phyloP scores from a whole-genome alignment of 1,140 invertebrate species.

The Aphaenogaster ashmeadi region DNA sequence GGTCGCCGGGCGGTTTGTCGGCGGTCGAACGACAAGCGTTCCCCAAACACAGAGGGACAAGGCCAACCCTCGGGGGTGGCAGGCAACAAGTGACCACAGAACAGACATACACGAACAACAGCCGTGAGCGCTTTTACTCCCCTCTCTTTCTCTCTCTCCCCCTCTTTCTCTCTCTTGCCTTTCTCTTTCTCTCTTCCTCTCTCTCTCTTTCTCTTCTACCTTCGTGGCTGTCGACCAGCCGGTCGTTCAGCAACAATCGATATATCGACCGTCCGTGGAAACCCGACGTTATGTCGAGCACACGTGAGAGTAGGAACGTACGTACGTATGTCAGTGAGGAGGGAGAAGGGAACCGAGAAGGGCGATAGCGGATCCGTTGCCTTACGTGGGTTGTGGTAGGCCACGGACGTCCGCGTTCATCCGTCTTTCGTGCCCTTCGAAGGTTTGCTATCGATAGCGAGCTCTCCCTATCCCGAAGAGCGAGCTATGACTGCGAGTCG shows the following conservation, averaged over 20 bases:
- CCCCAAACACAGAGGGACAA: conserved; percentile 84
- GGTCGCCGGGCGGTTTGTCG: conserved; percentile 70
- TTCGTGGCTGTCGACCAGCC: conserved; percentile 82
- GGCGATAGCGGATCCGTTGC: conserved; percentile 73
- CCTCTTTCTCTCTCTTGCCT: not conserved
- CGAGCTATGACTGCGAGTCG: conserved; percentile 5
- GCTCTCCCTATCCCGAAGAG: conserved; percentile 13
- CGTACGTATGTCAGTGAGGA: conserved; percentile 7
- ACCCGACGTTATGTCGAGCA: conserved; percentile 66
- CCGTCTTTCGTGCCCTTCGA: conserved; percentile 75
- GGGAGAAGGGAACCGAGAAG: conserved; percentile 15
- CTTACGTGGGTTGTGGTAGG: conserved; percentile 84
- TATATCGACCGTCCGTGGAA: conserved; percentile 83
- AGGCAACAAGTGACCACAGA: conserved; percentile 86
- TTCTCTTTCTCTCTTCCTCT: conserved; percentile 3
- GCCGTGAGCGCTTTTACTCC: conserved; percentile 59
- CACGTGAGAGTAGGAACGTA: conserved; percentile 71
- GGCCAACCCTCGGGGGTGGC: conserved; percentile 83
- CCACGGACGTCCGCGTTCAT: conserved; percentile 80
- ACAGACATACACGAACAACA: conserved; percentile 77
- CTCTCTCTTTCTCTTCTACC: conserved; percentile 14
- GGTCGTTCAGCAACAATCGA: conserved; percentile 82
- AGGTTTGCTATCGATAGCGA: conserved; percentile 43
- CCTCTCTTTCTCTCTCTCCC: conserved; percentile 19
- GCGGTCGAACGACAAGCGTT: conserved; percentile 81